Conservation (phyloP, 2,888 invertebrate genomes). For the Gryllus longicercus region DNA sequence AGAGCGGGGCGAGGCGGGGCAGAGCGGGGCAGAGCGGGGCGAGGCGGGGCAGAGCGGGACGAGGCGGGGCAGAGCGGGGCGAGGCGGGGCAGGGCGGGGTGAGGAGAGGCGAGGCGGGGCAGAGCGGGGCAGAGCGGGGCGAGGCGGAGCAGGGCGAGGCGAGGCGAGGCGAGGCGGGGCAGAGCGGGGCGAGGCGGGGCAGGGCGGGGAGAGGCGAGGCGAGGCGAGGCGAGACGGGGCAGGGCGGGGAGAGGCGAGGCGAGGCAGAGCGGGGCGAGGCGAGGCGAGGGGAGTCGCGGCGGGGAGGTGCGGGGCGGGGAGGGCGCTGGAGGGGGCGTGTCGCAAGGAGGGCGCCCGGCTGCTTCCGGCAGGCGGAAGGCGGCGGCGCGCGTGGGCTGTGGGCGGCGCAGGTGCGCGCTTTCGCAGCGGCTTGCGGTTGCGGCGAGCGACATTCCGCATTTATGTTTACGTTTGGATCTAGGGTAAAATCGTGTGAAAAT, state of each 20-base stretch:
- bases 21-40: too few relatives aligned
- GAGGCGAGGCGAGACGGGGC: background rate
- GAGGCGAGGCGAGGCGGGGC: too few relatives aligned
- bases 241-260: background rate
- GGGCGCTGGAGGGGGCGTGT: background rate
- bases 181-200: too few relatives aligned
- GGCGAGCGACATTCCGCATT: too few relatives aligned
- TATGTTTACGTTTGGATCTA: too few relatives aligned
- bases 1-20: background rate
- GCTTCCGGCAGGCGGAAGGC: constrained; percentile 3
- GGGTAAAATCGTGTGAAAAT: too few relatives aligned
- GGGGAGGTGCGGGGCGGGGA: too few relatives aligned
- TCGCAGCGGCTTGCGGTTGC: background rate
- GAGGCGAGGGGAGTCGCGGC: background rate
- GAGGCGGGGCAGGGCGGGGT: background rate
- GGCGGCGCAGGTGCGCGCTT: background rate
- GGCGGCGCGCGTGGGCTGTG: background rate
- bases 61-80: background rate
- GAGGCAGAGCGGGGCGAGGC: background rate
- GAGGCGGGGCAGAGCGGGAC: background rate
- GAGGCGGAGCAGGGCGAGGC: too few relatives aligned
- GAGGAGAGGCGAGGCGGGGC: background rate
- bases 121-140: too few relatives aligned
- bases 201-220: too few relatives aligned
- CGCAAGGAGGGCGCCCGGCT: background rate